phyloP scores from a whole-genome alignment of 2,113 vertebrate species.

The Gadus chalcogrammus region DNA sequence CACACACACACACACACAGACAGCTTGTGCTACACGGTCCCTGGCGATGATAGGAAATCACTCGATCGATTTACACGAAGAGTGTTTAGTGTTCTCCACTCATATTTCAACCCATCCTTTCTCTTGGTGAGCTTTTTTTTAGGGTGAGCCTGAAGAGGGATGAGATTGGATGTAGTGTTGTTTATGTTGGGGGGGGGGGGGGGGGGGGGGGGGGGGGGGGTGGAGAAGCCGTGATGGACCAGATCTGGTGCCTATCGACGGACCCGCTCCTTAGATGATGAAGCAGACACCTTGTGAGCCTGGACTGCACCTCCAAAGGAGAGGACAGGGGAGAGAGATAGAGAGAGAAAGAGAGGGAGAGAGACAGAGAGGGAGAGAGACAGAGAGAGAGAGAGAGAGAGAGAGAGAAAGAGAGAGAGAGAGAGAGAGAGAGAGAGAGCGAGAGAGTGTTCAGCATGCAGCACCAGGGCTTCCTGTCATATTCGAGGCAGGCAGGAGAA shows the following conservation, averaged over 20 bases:
- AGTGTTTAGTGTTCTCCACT: conserved; percentile 40
- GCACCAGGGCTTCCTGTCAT: conserved; percentile 52
- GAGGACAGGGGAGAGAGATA: conserved; percentile 19
- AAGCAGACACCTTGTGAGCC: conserved; percentile 50
- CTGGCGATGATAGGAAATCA: conserved; percentile 62
- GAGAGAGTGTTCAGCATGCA: conserved; percentile 67
- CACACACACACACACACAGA: conserved; percentile 36
- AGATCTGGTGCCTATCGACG: conserved; percentile 55
- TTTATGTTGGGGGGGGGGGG: conserved; percentile 36
- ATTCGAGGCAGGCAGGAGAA: conserved; percentile 54
- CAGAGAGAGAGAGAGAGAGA: no score
- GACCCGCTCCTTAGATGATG: conserved; percentile 56
- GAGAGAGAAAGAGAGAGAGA: conserved; percentile 21
- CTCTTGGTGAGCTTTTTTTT: conserved; percentile 6
- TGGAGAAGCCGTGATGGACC: conserved; percentile 54
- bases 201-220: conserved; percentile 19
- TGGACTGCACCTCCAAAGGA: conserved; percentile 14
- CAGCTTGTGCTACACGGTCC: conserved; percentile 25
- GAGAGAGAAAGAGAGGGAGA: no score
- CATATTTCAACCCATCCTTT: conserved; percentile 53
- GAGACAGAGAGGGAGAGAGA: no score
- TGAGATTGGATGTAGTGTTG: no score
- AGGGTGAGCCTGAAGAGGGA: no score
- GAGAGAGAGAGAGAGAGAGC: conserved; percentile 20
- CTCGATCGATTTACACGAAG: conserved; percentile 64